These are phyloP conservation scores for Caligus rogercresseyi DNA, from an alignment of 1,140 invertebrate genomes.

Conservation along the genomic window DNA sequence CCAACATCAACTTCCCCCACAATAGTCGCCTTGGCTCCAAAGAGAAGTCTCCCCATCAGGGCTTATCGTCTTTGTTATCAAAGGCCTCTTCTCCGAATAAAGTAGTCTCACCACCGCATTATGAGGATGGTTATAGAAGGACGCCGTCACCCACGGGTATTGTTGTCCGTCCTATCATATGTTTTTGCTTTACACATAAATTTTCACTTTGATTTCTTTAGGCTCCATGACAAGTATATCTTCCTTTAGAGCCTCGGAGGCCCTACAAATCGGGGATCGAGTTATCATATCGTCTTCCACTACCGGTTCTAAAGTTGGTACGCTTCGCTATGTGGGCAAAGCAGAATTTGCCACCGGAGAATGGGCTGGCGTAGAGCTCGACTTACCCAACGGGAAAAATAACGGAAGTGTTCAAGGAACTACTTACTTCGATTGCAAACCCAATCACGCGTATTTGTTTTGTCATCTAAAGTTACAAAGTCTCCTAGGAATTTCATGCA, in stretches of 20 bases:
- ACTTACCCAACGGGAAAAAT: conserved; percentile 83
- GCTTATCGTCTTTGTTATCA: background rate
- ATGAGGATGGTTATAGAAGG: background rate
- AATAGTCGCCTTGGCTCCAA: background rate
- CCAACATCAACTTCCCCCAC: background rate
- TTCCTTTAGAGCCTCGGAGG: background rate
- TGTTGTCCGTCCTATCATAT: too few species aligned
- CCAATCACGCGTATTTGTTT: conserved; percentile 81
- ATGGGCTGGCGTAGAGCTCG: conserved; percentile 87
- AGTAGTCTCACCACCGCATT: background rate
- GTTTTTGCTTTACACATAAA: too few species aligned
- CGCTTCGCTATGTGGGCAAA: conserved; percentile 58
- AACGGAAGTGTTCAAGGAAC: conserved; percentile 73
- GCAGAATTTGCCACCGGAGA: conserved; percentile 76
- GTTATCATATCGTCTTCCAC: conserved; percentile 68
- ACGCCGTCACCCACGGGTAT: conserved; percentile 13
- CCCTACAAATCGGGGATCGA: conserved; percentile 45
- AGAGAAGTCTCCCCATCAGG: background rate
- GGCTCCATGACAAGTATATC: background rate
- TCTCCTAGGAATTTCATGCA: conserved; percentile 40
- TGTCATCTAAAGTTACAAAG: conserved; percentile 60
- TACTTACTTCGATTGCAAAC: conserved; percentile 79
- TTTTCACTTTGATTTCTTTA: background rate
- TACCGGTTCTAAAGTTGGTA: conserved; percentile 69
- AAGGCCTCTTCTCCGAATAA: background rate